Evolutionary conservation across 2,888 invertebrate genomes (phyloP), one percentile per base, ranked within the genome.

Genomic region (Drosophila parthenogenetica): DNA sequence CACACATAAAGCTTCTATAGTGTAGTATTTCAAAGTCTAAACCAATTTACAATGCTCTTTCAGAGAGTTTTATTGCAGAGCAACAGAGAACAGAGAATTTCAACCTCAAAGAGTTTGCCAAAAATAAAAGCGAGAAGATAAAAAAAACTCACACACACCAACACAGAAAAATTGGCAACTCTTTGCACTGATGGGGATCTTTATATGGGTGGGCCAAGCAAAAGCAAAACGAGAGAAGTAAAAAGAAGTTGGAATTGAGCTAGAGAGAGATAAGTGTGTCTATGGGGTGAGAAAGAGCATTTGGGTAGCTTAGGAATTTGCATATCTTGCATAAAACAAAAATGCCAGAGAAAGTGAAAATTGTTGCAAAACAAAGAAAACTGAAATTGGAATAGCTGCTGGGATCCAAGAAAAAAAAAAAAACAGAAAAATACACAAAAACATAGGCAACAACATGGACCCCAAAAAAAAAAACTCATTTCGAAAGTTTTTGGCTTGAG

Each of bases 321-420:
- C 76, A 79, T 76, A 76, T 79, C 79, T 76, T 59, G 79, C 76
- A 76, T 62, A 76, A 79, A 79, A 62, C 48, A 55, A 60, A 68
- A 68, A 74, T 74, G 75, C 75, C 76, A 65, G 55, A 45, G 75
- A 76, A 76, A 79, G 76, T 76, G 79, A 76, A 69, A 79, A 79
- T 79, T 79, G 79, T 79, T 65, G 69, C 75, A 65, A 73, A 65
- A 74, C 64, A 65, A 79, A 62, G 64, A 62, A 58, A 58, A 78
- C 74, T 61, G 54, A 64, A 78, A 76, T 79, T 76, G 69, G 75
- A 74, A 76, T 65, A 63, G 55, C 75, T 74, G 49, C 35, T 13
- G 13, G 13, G 11, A 35, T 17, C 40, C 39, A 19, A 14, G 25
- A 45, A 35, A 19, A 19, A 1, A 29, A 29, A 25, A 25, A 29